Conservation (phyloP, 2,888 invertebrate species). For the Pristionchus mayeri region DNA sequence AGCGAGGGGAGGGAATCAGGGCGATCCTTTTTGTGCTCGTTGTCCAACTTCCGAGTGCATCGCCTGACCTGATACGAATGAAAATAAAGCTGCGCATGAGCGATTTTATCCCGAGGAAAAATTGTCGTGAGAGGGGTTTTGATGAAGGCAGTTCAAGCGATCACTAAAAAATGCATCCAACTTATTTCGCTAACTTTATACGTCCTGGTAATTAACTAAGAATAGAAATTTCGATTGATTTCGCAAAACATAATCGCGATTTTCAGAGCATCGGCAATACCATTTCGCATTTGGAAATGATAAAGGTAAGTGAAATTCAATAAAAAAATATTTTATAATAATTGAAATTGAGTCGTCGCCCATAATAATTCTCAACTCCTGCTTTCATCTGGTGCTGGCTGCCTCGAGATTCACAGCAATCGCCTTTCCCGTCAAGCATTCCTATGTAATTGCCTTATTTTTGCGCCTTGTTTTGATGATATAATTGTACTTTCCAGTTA, state of each 20-base stretch:
- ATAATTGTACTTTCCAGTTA: not conserved
- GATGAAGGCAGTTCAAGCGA: no score
- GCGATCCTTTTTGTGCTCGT: no score
- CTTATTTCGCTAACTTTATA: not conserved
- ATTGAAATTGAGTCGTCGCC: not conserved
- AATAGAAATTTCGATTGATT: not conserved
- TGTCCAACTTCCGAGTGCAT: no score
- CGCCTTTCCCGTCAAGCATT: not conserved
- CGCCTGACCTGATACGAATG: no score
- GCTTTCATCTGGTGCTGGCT: not conserved
- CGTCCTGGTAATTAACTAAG: not conserved
- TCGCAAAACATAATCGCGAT: not conserved
- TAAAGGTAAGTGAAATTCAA: not conserved
- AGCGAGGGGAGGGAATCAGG: not conserved
- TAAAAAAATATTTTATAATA: not conserved
- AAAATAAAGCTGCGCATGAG: no score
- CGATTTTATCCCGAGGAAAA: no score
- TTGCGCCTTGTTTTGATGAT: no score
- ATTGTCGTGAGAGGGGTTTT: no score
- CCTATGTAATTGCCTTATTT: not conserved
- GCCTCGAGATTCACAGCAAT: not conserved
- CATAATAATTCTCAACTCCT: not conserved
- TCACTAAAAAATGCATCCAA: no score
- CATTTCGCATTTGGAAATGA: slow-evolving; percentile 13
- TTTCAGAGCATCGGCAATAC: not conserved